phyloP scores from a whole-genome alignment of 2,113 vertebrate genomes.

The Plestiodon gilberti region DNA sequence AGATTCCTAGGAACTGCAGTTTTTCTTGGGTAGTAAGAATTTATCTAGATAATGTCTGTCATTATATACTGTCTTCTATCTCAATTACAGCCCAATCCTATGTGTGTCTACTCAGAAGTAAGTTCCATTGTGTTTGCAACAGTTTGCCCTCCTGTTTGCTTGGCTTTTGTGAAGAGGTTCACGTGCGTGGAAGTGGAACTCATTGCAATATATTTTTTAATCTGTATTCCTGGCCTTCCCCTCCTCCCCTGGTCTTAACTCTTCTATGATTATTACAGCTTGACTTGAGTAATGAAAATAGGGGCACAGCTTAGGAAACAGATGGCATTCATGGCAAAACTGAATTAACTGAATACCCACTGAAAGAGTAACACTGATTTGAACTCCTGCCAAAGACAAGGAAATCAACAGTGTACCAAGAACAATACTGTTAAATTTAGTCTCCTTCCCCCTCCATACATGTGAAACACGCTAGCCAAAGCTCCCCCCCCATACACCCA shows the following conservation, averaged over 20 bases:
- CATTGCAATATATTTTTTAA: slow-evolving; percentile 13
- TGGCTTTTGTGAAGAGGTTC: not conserved
- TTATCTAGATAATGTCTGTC: too few species aligned
- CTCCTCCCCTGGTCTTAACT: not conserved
- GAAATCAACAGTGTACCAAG: not conserved
- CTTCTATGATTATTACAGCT: slow-evolving; percentile 21
- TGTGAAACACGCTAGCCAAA: not conserved
- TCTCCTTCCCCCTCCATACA: not conserved
- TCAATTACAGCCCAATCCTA: too few species aligned
- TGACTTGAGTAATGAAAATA: slow-evolving; percentile 50
- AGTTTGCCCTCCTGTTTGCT: slow-evolving; percentile 19
- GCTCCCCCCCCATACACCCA: not conserved
- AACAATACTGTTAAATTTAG: not conserved
- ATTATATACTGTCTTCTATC: too few species aligned
- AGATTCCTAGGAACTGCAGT: too few species aligned
- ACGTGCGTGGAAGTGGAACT: not conserved
- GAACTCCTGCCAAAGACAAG: slow-evolving; percentile 35
- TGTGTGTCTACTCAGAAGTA: too few species aligned
- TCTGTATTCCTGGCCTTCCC: slow-evolving; percentile 21
- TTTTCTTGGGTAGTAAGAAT: too few species aligned
- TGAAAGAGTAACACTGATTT: slow-evolving; percentile 34
- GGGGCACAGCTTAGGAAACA: slow-evolving; percentile 41
- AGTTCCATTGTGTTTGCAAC: too few species aligned
- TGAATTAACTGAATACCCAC: slow-evolving; percentile 45
- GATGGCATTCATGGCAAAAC: slow-evolving; percentile 56